Base-by-base conservation (phyloP, 2,797 vertebrate species). In the Malurus leucopterus region DNA sequence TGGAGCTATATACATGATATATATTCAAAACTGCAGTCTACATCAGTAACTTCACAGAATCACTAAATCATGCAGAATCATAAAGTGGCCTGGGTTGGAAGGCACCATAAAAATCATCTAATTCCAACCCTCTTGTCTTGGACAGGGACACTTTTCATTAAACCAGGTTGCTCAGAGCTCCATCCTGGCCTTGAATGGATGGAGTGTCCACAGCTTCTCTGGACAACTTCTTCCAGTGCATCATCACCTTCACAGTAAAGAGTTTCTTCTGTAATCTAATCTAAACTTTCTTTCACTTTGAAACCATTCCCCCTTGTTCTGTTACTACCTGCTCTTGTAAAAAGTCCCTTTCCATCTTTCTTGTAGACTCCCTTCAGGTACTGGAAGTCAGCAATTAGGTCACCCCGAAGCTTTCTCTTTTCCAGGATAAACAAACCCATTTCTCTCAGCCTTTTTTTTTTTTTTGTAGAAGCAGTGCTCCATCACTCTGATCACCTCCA, bases 21-120 rank as follows among this genome's bases (percentile, higher is more conserved):
- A 10, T 49, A 59, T 59, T 43, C n/a, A 49, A 55, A 86, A 65
- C 4, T 59, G 23, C 8, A 30, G 8, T 20, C 9, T 43, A 2
- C 0, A 0, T 41, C 50, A n/a, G 2, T 43, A 63, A 50, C 8
- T 40, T 51, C 8, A 49, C 6, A 17, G 20, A 38, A 49, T 21
- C 41, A 50, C 27, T 62, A 17, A 22, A 50, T 24, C 9, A 19
- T 13, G 18, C 5, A 63, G 21, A 44, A 46, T 17, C 50, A 27
- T 3, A 18, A 43, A 69, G 55, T 43, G 12, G 17, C 26, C 32
- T 50, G 17, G 29, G 8, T 19, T 40, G 29, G 12, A 87, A 57
- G 3, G 36, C 12, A 26, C 4, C 3, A 44, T 26, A 50, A 62
- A 44, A 5, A 38, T 18, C 4, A 18, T 19, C 23, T 40, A 32